Evolutionary conservation across 2,797 vertebrate genomes (phyloP).

Genomic region (Heteromormyrus szaboi): DNA sequence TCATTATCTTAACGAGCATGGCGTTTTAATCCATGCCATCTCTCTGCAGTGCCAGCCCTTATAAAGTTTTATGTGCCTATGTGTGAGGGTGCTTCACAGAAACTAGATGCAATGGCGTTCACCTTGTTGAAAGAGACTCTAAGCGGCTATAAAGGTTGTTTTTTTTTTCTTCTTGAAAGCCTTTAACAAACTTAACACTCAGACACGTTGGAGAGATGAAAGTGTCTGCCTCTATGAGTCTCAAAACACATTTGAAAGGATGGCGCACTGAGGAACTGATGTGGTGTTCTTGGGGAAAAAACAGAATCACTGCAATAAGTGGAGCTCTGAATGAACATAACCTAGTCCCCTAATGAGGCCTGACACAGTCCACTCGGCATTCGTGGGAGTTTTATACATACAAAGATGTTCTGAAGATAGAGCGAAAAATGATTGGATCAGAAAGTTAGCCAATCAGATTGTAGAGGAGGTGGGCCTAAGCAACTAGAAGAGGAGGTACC

Average conservation of each 20-base stretch:
- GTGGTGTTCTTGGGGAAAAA: not conserved
- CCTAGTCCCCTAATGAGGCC: not conserved
- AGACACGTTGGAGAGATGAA: not conserved
- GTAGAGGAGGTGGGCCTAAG: not conserved
- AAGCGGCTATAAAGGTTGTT: not conserved
- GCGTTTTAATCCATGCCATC: not conserved
- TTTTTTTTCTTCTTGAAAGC: not conserved
- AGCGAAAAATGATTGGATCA: not conserved
- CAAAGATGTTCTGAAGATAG: not conserved
- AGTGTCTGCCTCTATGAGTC: not conserved
- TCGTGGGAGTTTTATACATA: not conserved
- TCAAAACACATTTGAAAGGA: not conserved
- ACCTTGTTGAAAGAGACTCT: not conserved
- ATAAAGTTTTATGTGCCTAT: constrained; percentile 9
- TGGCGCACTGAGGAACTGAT: not conserved
- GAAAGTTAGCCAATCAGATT: not conserved
- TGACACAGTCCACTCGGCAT: not conserved
- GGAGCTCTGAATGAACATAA: not conserved
- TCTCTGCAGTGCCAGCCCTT: not conserved
- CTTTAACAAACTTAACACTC: not conserved
- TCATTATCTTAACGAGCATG: constrained; percentile 1
- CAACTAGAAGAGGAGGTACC: not conserved
- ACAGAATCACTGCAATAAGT: not conserved
- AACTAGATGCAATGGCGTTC: not conserved
- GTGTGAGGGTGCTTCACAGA: not conserved